Evolutionary conservation across 2,888 invertebrate species (phyloP).

Genomic region (Harpalus rubripes): DNA sequence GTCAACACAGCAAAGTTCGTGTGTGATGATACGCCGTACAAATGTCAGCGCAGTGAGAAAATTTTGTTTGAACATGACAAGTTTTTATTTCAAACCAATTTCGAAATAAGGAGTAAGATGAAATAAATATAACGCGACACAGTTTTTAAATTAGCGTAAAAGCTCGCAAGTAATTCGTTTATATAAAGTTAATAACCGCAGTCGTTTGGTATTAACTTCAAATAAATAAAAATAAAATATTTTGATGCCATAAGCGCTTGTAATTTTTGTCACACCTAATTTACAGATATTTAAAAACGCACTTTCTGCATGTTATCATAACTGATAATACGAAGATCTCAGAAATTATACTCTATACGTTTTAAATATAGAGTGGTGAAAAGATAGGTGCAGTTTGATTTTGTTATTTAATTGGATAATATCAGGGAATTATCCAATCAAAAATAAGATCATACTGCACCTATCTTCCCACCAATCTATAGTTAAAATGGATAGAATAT

Average conservation of each 20-base stretch:
- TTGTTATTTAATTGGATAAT: too few species aligned
- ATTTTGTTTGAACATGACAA: slow-evolving; percentile 53
- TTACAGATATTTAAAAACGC: neutral
- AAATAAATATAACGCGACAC: slow-evolving; percentile 66
- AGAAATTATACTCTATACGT: too few species aligned
- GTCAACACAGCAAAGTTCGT: slow-evolving; percentile 24
- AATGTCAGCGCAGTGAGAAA: neutral
- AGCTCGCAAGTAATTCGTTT: slow-evolving; percentile 64
- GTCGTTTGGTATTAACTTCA: slow-evolving; percentile 60
- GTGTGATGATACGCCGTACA: slow-evolving; percentile 2
- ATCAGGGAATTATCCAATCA: too few species aligned
- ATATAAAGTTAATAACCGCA: slow-evolving; percentile 61
- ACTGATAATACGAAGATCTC: too few species aligned
- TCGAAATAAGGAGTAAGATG: slow-evolving; percentile 50
- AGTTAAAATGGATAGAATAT: too few species aligned
- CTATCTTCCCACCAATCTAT: too few species aligned
- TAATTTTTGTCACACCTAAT: slow-evolving; percentile 14
- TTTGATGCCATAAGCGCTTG: slow-evolving; percentile 8
- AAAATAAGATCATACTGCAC: too few species aligned
- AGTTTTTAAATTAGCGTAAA: slow-evolving; percentile 66
- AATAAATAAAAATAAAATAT: slow-evolving; percentile 36
- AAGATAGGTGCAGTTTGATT: too few species aligned
- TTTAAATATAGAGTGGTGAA: too few species aligned
- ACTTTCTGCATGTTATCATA: too few species aligned
- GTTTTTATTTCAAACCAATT: slow-evolving; percentile 59